Percentiles rank a stretch among this genome's conserved stretches.
Conservation (phyloP, 2,888 invertebrate species). For the Eupsilia transversa region DNA sequence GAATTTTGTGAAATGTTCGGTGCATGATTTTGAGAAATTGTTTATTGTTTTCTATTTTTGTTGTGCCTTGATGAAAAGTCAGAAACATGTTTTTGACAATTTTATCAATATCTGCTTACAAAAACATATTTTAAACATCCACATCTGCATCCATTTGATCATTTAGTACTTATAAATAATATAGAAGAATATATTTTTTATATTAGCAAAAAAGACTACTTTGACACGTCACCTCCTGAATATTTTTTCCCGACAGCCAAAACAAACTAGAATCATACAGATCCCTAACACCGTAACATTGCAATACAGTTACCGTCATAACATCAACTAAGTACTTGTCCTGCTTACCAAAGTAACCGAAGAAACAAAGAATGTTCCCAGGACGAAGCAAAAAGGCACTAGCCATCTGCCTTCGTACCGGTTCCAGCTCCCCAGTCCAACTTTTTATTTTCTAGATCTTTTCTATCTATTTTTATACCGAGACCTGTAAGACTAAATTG, state of each 20-base stretch:
- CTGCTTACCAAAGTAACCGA: slow-evolving; percentile 24
- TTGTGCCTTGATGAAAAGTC: not conserved
- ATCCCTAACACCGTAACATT: not conserved
- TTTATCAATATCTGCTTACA: not conserved
- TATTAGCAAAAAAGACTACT: too few species aligned
- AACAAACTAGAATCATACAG: not conserved
- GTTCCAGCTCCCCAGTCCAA: slow-evolving; percentile 72
- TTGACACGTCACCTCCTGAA: not conserved
- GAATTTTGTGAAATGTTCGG: not conserved
- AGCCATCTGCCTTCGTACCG: slow-evolving; percentile 85
- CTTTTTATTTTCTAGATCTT: slow-evolving; percentile 83
- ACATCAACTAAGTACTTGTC: not conserved
- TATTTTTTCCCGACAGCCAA: not conserved
- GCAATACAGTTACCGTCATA: slow-evolving; percentile 40
- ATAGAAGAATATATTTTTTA: not conserved
- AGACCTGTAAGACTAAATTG: slow-evolving; percentile 69
- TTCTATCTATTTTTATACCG: slow-evolving; percentile 82
- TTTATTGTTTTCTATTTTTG: not conserved
- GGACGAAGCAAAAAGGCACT: slow-evolving; percentile 79
- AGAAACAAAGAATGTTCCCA: slow-evolving; percentile 82
- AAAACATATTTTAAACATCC: not conserved
- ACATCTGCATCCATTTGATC: not conserved
- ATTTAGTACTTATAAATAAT: not conserved
- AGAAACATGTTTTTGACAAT: not conserved
- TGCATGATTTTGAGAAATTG: not conserved